These are phyloP conservation scores for Nyctereutes procyonoides DNA, from an alignment of 2,113 vertebrate genomes.

Conservation along the genomic window DNA sequence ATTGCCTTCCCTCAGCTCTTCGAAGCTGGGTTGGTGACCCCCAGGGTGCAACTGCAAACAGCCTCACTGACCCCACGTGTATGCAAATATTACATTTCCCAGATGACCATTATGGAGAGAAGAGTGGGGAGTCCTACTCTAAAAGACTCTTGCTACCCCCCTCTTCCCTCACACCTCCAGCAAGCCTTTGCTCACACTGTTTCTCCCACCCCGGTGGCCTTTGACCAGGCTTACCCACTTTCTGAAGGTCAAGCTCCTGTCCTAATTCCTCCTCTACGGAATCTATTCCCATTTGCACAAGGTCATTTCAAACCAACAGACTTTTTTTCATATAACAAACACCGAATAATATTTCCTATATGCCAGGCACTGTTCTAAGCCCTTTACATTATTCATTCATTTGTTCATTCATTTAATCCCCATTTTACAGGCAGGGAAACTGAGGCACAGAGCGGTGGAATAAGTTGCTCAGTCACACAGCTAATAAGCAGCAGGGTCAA, in stretches of 20 bases:
- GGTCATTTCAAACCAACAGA: neutral
- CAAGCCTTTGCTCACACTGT: neutral
- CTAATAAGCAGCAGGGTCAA: neutral
- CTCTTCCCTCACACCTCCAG: neutral
- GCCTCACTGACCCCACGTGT: neutral
- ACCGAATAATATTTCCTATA: neutral
- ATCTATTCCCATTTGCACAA: neutral
- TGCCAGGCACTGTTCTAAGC: neutral
- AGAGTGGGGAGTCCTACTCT: neutral
- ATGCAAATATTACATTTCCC: neutral
- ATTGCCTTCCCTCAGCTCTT: neutral
- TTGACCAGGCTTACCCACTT: neutral
- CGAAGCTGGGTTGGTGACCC: neutral
- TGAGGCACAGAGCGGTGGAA: neutral
- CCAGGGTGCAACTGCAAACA: neutral
- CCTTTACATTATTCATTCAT: neutral
- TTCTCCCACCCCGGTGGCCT: neutral
- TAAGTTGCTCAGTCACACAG: neutral
- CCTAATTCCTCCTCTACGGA: neutral
- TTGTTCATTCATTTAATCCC: neutral
- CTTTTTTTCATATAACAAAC: slow-evolving; percentile 4
- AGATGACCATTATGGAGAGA: neutral
- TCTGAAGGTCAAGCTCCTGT: neutral
- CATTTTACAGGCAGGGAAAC: neutral
- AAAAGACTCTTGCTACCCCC: neutral